A percentile compares a stretch with the other conserved stretches of the same genome.
phyloP scores from a whole-genome alignment of 2,797 vertebrate species.

The Microcaecilia unicolor region DNA sequence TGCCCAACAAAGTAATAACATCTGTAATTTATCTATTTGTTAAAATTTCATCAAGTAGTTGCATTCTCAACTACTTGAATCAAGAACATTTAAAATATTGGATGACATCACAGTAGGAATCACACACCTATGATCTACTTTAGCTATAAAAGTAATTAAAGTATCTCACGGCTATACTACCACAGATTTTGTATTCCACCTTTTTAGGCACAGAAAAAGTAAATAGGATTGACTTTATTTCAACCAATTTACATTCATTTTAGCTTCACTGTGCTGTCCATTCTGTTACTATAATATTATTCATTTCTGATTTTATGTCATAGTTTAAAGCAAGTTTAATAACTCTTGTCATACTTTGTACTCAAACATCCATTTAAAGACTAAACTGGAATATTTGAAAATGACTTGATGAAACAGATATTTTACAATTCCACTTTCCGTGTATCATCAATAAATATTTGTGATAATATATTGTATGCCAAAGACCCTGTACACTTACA shows the following conservation, averaged over 20 bases:
- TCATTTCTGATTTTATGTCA: conserved; percentile 11
- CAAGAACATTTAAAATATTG: too few species aligned
- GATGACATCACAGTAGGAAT: too few species aligned
- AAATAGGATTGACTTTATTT: not conserved
- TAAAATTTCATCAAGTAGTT: too few species aligned
- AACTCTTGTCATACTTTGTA: conserved; percentile 15
- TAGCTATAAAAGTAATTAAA: not conserved
- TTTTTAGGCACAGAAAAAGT: not conserved
- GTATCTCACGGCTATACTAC: accelerated
- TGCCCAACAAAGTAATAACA: too few species aligned
- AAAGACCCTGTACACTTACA: too few species aligned
- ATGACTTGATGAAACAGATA: conserved; percentile 7
- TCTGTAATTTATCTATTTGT: too few species aligned
- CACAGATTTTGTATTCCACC: too few species aligned
- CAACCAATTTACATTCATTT: not conserved
- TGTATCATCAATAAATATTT: too few species aligned
- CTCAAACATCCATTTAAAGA: not conserved
- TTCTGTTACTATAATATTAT: not conserved
- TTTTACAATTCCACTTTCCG: too few species aligned
- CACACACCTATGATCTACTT: too few species aligned
- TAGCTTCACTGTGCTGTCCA: conserved; percentile 7
- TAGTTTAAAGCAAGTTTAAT: conserved; percentile 4
- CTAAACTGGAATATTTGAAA: conserved; percentile 1
- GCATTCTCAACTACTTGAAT: too few species aligned
- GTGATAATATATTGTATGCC: too few species aligned